Evolutionary conservation across 2,113 vertebrate species (phyloP).

Genomic region (Girardinichthys multiradiatus): DNA sequence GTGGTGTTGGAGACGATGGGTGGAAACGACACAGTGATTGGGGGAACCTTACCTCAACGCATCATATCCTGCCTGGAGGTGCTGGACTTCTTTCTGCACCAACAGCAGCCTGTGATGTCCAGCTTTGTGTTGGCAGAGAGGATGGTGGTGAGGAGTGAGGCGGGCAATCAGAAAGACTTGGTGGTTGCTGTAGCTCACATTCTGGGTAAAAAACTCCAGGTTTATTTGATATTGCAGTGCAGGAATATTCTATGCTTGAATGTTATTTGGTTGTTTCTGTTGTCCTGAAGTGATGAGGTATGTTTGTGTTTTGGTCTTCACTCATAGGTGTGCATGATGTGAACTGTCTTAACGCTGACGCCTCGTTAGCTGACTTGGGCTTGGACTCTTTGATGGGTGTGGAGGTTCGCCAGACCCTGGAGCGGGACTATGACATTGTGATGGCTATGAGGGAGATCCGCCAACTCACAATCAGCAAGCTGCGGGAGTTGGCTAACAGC

Average conservation of each 20-base stretch:
- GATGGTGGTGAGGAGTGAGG: conserved; percentile 64
- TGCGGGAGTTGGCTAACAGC: conserved; percentile 83
- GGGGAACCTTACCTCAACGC: conserved; percentile 90
- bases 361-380: conserved; percentile 90
- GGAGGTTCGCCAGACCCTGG: conserved; percentile 93
- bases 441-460: conserved; percentile 92
- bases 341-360: conserved; percentile 83
- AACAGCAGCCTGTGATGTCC: conserved; percentile 86
- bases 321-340: conserved; percentile 89
- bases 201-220: conserved; percentile 80
- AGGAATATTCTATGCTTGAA: too few species aligned
- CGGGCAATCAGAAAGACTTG: conserved; percentile 79
- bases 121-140: conserved; percentile 95
- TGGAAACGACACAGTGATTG: conserved; percentile 83
- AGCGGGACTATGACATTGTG: conserved; percentile 89
- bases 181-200: conserved; percentile 91
- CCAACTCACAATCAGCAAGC: conserved; percentile 89
- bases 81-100: conserved; percentile 90
- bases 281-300: too few species aligned
- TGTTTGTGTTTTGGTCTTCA: neutral
- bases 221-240: too few species aligned
- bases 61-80: conserved; percentile 92
- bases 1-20: conserved; percentile 88
- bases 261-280: neutral
- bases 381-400: conserved; percentile 97